These are phyloP conservation scores for Scortum barcoo DNA, from an alignment of 2,113 vertebrate species.

Conservation along the genomic window DNA sequence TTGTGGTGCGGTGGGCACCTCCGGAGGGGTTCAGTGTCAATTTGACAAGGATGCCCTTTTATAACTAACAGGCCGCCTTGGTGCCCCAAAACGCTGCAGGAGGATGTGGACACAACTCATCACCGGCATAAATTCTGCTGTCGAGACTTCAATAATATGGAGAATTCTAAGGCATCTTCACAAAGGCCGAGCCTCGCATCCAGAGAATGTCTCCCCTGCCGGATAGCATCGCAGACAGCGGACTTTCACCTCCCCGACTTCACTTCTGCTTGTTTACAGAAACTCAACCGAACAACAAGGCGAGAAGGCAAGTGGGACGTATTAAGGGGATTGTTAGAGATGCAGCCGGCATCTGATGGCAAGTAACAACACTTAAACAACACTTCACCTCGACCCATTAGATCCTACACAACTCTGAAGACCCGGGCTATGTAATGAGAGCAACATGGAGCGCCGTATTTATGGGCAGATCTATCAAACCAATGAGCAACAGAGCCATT, in stretches of 20 bases:
- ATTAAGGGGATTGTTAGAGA: constrained; percentile 68
- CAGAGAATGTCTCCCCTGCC: constrained; percentile 29
- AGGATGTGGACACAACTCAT: constrained; percentile 18
- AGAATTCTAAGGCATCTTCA: constrained; percentile 12
- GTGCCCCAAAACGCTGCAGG: not conserved
- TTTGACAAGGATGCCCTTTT: constrained; percentile 41
- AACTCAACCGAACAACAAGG: constrained; percentile 57
- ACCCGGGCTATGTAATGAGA: constrained; percentile 67
- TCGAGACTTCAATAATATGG: constrained; percentile 1
- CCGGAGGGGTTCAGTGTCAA: not conserved
- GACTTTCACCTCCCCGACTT: constrained; percentile 52
- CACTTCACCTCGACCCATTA: constrained; percentile 74
- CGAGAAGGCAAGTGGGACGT: constrained; percentile 56
- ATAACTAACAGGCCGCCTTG: not conserved
- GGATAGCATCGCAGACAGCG: constrained; percentile 12
- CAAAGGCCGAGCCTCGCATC: constrained; percentile 29
- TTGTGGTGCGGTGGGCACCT: not conserved
- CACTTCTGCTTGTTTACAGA: constrained; percentile 61
- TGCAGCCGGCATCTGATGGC: constrained; percentile 57
- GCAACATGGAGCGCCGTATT: constrained; percentile 51
- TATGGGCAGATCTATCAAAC: constrained; percentile 69
- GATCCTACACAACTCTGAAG: constrained; percentile 67
- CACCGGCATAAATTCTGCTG: constrained; percentile 22
- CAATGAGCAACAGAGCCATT: constrained; percentile 63
- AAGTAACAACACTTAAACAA: constrained; percentile 73